Percentiles rank a stretch among this genome's conserved stretches.
phyloP scores from a whole-genome alignment of 2,797 vertebrate species.

The Poecilia gillii region DNA sequence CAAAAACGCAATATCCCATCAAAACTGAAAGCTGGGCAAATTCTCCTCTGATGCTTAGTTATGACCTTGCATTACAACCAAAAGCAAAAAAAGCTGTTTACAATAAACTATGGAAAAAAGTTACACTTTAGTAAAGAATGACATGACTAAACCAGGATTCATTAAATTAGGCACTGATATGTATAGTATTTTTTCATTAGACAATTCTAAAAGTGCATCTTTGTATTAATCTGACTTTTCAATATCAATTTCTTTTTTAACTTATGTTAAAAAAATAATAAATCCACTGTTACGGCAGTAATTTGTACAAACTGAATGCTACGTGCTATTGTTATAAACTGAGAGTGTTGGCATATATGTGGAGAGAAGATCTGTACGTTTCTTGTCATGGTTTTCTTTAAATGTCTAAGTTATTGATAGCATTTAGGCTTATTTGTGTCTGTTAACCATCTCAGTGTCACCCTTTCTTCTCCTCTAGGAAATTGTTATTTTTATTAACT shows the following conservation, averaged over 20 bases:
- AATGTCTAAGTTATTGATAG: neutral
- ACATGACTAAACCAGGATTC: neutral
- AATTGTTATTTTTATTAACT: slow-evolving; percentile 13
- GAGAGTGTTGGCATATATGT: neutral
- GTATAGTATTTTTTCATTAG: neutral
- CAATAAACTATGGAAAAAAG: neutral
- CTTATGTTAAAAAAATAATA: neutral
- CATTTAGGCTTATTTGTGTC: slow-evolving; percentile 20
- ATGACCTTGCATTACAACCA: neutral
- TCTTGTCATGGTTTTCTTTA: neutral
- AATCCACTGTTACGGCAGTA: neutral
- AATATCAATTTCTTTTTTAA: neutral
- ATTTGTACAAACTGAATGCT: neutral
- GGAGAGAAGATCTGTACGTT: neutral
- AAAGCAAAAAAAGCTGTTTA: neutral
- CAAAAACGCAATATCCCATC: neutral
- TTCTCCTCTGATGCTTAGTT: neutral
- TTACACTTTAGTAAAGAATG: neutral
- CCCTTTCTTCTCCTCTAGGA: slow-evolving; percentile 23
- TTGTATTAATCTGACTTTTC: neutral
- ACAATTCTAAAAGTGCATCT: neutral
- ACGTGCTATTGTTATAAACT: neutral
- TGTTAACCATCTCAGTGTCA: slow-evolving; percentile 27
- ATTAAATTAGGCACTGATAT: neutral
- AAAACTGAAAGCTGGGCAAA: neutral